These are phyloP conservation scores for Porphyrio hochstetteri DNA, from an alignment of 2,113 vertebrate genomes.

Conservation along the genomic window DNA sequence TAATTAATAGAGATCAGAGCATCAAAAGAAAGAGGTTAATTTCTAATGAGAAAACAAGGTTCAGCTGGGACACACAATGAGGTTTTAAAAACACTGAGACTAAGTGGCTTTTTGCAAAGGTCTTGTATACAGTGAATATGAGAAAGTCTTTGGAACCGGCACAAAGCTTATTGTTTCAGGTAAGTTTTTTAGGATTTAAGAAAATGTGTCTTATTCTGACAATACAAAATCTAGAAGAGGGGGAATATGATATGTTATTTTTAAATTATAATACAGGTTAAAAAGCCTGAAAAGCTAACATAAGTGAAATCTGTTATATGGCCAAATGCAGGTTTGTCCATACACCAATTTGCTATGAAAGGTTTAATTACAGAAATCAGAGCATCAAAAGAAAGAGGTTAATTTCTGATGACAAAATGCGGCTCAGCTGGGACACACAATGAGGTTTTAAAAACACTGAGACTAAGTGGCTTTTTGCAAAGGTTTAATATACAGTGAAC, in stretches of 20 bases:
- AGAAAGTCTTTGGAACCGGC: background rate
- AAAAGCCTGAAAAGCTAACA: background rate
- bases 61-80: background rate
- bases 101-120: too few relatives aligned
- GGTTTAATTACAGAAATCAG: background rate
- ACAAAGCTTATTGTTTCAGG: conserved; percentile 5
- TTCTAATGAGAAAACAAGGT: background rate
- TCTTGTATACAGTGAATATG: too few relatives aligned
- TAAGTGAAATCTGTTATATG: background rate
- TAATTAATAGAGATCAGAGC: background rate
- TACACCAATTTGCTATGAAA: background rate
- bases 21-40: background rate
- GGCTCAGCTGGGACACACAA: background rate
- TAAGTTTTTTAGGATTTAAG: background rate
- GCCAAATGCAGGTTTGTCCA: background rate
- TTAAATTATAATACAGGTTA: background rate
- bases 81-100: background rate
- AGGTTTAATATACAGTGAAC: background rate
- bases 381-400: background rate
- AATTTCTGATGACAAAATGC: background rate
- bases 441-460: background rate
- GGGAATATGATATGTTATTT: background rate
- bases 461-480: background rate
- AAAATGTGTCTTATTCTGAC: background rate
- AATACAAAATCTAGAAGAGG: background rate